phyloP scores from a whole-genome alignment of 1,140 invertebrate genomes.

The Drosophila malerkotliana region DNA sequence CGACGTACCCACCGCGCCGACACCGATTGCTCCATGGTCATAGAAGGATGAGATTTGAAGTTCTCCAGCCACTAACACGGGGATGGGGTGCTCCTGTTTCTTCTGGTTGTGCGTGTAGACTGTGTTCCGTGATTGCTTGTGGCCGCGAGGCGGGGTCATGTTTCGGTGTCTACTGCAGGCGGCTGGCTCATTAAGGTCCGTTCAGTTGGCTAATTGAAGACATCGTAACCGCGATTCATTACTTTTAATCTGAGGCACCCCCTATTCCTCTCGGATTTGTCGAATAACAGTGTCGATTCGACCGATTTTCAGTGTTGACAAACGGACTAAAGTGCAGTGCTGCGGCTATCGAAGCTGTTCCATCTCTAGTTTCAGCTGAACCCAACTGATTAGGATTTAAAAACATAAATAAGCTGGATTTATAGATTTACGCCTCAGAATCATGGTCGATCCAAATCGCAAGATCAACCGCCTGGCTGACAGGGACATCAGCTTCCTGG shows the following conservation, averaged over 20 bases:
- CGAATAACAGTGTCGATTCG: too few relatives aligned
- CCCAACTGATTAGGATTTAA: background rate
- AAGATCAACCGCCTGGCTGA: slow-evolving; percentile 84
- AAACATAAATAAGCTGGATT: background rate
- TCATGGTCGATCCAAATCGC: slow-evolving; percentile 82
- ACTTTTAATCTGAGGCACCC: background rate
- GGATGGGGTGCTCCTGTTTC: slow-evolving; percentile 14
- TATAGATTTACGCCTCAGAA: background rate
- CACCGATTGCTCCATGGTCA: slow-evolving; percentile 49
- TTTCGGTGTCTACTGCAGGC: slow-evolving; percentile 35
- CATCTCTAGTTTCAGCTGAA: background rate
- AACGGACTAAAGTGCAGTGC: background rate
- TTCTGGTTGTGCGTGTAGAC: slow-evolving; percentile 18
- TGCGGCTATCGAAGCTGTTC: background rate
- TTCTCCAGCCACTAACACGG: slow-evolving; percentile 11
- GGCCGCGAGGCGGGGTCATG: slow-evolving; percentile 50
- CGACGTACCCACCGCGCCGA: slow-evolving; percentile 83
- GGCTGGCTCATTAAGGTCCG: slow-evolving; percentile 29
- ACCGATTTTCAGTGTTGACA: background rate
- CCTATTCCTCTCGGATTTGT: background rate
- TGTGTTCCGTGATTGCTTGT: slow-evolving; percentile 20
- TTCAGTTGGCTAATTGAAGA: slow-evolving; percentile 36
- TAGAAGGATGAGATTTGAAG: slow-evolving; percentile 3
- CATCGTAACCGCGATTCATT: slow-evolving; percentile 31
- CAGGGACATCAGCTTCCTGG: slow-evolving; percentile 84